Evolutionary conservation across 2,797 vertebrate species (phyloP), one percentile per base, ranked within the genome.

Genomic region (Benthosema pterotum): DNA sequence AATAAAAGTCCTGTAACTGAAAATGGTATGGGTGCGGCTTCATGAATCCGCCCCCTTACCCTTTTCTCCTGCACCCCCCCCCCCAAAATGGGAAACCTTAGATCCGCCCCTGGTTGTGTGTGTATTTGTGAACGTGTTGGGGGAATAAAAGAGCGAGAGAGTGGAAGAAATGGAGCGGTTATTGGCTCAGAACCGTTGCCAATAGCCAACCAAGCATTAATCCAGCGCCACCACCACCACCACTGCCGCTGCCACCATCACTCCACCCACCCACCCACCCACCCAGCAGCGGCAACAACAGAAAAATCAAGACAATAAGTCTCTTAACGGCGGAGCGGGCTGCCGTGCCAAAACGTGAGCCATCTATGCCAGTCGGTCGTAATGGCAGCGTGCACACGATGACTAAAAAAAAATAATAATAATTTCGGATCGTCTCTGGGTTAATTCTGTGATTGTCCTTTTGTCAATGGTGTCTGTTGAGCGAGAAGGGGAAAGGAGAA

Each of bases 151-250:
- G 11, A 47, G 48, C 12, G 64, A 51, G 63, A n/a, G n/a, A 42
- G 51, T 52, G 42, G 8, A 46, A 58, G 53, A 58, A 73, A 65
- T 42, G 28, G 71, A 63, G 69, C 42, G 13, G 67, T 61, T 65
- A 67, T 7, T 66, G 59, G 70, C 74, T 79, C 71, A 78, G 59
- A 84, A 79, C 75, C 3, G 52, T 60, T 77, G 77, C 57, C 77
- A 75, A 47, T 54, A 17, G 74, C 78, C 67, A 68, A 74, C 18
- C 64, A 63, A n/a, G 60, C 72, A 82, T 83, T 83, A 80, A 86
- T 83, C 73, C 83, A 70, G 22, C 22, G 22, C 52, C 60, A n/a
- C n/a, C 68, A 58, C 5, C 63, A 8, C 19, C 25, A 59, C 19
- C 74, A 15, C 15, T 15, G 14, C 52, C 60, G 56, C 5, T 60